These are phyloP conservation scores for Pseudanteris insignis DNA, from an alignment of 2,888 invertebrate genomes.

Conservation along the genomic window DNA sequence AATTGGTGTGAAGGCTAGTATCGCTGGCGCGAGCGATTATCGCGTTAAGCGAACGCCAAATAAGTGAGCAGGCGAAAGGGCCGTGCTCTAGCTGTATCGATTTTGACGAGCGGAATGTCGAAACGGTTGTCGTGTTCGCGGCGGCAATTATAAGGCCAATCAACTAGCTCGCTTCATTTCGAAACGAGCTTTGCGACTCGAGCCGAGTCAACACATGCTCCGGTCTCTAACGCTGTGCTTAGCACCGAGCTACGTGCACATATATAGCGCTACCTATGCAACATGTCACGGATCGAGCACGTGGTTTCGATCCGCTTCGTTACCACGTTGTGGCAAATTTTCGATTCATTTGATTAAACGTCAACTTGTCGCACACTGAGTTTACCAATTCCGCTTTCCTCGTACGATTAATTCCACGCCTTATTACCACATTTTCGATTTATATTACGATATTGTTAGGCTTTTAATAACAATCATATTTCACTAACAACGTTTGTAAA, in stretches of 20 bases:
- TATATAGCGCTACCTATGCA: constrained; percentile 55
- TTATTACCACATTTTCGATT: too few relatives aligned
- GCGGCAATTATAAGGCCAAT: constrained; percentile 39
- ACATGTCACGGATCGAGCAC: constrained; percentile 56
- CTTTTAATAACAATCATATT: too few relatives aligned
- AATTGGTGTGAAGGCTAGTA: too few relatives aligned
- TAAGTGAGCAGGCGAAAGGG: constrained; percentile 5
- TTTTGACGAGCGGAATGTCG: constrained; percentile 27
- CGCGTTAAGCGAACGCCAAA: neutral
- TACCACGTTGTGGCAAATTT: constrained; percentile 55
- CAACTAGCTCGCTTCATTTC: constrained; percentile 53
- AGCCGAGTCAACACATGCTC: constrained; percentile 58
- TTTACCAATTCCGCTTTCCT: constrained; percentile 19
- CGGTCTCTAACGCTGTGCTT: constrained; percentile 51
- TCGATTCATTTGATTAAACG: constrained; percentile 40
- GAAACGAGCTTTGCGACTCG: constrained; percentile 50
- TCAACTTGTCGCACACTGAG: neutral
- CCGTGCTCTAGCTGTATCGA: constrained; percentile 15
- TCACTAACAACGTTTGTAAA: too few relatives aligned
- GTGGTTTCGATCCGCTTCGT: constrained; percentile 56
- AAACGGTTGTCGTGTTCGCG: constrained; percentile 25
- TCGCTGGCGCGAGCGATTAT: too few relatives aligned
- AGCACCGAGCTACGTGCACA: constrained; percentile 48
- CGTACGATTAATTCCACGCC: too few relatives aligned
- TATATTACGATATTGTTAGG: too few relatives aligned